These are phyloP conservation scores for Stegodyphus mimosarum DNA, from an alignment of 1,140 invertebrate genomes.

Conservation along the genomic window DNA sequence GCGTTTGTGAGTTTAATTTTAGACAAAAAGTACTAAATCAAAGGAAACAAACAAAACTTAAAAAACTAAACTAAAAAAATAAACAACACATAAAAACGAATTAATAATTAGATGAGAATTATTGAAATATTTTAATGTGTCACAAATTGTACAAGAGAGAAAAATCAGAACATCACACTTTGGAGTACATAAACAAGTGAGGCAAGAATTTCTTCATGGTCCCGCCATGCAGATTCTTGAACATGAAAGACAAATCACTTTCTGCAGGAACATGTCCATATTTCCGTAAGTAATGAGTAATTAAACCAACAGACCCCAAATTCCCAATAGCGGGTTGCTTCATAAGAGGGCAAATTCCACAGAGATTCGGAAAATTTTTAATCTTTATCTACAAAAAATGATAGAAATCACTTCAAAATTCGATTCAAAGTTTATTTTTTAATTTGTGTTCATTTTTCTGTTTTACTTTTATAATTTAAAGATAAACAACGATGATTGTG, in stretches of 20 bases:
- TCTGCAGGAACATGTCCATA: not conserved
- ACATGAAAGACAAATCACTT: constrained; percentile 7
- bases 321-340: not conserved
- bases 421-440: not conserved
- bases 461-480: no score
- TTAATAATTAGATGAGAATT: not conserved
- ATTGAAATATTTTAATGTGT: not conserved
- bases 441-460: no score
- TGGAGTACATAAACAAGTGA: not conserved
- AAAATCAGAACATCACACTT: not conserved
- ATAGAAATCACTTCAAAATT: not conserved
- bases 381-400: not conserved
- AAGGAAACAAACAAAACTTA: no score
- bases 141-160: constrained; percentile 22
- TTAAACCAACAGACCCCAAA: not conserved
- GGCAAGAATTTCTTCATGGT: constrained; percentile 52
- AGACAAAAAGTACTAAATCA: no score
- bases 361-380: not conserved
- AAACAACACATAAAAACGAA: no score
- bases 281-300: not conserved
- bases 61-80: no score
- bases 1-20: no score
- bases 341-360: not conserved
- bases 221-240: constrained; percentile 47
- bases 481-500: no score